These are phyloP conservation scores for Nasua narica DNA, from an alignment of 2,797 vertebrate genomes.

Conservation along the genomic window DNA sequence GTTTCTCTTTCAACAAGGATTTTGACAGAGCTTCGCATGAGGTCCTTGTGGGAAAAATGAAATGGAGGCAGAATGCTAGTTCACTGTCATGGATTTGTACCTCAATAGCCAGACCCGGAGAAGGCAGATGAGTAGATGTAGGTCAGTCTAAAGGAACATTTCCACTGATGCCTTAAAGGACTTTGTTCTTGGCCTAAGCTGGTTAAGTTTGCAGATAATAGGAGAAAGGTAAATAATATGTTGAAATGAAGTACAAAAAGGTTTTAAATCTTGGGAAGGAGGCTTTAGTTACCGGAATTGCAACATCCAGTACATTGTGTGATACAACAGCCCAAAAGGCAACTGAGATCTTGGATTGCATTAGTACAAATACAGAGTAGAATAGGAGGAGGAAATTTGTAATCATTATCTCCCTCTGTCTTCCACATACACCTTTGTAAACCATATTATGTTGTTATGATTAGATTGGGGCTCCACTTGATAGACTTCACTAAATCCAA, in stretches of 20 bases:
- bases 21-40: not conserved
- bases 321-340: not conserved
- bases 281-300: not conserved
- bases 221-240: not conserved
- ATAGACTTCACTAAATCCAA: not conserved
- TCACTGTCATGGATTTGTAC: not conserved
- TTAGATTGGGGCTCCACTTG: not conserved
- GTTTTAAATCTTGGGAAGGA: not conserved
- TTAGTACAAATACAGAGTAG: not conserved
- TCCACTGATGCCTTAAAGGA: not conserved
- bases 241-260: not conserved
- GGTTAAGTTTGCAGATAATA: not conserved
- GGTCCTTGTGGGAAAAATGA: not conserved
- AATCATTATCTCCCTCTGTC: not conserved
- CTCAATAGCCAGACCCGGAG: not conserved
- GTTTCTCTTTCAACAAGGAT: conserved; percentile 2
- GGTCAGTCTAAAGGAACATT: not conserved
- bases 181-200: not conserved
- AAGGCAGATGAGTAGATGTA: not conserved
- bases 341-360: not conserved
- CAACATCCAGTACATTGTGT: not conserved
- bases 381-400: not conserved
- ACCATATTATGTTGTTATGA: not conserved
- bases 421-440: not conserved
- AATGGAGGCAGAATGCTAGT: not conserved